Evolutionary conservation across 2,888 invertebrate species (phyloP).

Genomic region (Graphium colonna): DNA sequence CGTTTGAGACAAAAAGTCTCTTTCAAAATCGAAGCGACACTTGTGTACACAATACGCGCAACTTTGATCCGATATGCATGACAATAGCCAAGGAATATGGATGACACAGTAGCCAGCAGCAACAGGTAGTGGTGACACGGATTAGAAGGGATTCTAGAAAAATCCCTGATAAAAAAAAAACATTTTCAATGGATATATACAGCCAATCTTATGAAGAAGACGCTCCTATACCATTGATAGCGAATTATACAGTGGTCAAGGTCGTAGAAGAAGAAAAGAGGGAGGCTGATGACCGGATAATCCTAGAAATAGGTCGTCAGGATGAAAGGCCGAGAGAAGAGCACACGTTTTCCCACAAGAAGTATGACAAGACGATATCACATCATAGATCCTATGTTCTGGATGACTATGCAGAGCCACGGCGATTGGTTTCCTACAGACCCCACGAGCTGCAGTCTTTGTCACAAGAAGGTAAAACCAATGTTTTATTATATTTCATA

Average conservation of each 20-base stretch:
- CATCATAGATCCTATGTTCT: constrained; percentile 70
- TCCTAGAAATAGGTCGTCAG: constrained; percentile 73
- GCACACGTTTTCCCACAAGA: constrained; percentile 72
- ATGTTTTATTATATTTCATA: no score
- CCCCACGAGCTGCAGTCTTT: constrained; percentile 60
- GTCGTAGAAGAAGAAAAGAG: constrained; percentile 59
- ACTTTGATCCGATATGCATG: constrained; percentile 76
- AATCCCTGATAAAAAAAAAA: background rate
- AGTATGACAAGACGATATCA: constrained; percentile 74
- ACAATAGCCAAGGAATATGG: constrained; percentile 64
- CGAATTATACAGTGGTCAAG: constrained; percentile 63
- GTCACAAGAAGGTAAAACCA: constrained; percentile 51
- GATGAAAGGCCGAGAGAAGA: constrained; percentile 70
- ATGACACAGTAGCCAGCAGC: constrained; percentile 61
- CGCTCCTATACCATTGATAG: constrained; percentile 61
- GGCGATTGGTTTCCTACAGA: constrained; percentile 56
- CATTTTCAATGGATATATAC: constrained; percentile 46
- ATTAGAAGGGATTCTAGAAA: constrained; percentile 17
- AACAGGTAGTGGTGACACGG: constrained; percentile 50
- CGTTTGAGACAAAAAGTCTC: constrained; percentile 33
- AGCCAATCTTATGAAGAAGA: constrained; percentile 60
- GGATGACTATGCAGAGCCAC: constrained; percentile 63
- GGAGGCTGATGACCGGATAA: constrained; percentile 62
- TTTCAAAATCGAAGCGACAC: constrained; percentile 64
- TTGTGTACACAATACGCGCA: constrained; percentile 68